A percentile compares a stretch with the other conserved stretches of the same genome.
phyloP scores from a whole-genome alignment of 92 coral and sea anemone species.

The Siderastrea siderea region DNA sequence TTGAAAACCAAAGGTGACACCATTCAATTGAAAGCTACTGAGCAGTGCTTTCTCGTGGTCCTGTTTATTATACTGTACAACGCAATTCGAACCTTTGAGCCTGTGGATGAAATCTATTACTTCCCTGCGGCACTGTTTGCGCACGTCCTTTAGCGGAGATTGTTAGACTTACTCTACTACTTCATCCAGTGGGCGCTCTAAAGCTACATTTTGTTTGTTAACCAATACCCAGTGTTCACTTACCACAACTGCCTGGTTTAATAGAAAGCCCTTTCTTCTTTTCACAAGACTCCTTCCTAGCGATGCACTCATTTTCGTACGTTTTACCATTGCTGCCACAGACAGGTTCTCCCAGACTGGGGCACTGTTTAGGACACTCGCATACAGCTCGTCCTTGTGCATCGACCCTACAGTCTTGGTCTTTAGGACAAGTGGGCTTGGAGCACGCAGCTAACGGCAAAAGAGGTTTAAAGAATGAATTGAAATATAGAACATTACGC shows the following conservation, averaged over 20 bases:
- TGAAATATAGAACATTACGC: background rate
- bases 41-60: no score
- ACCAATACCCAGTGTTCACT: constrained; percentile 6
- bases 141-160: no score
- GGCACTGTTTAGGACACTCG: constrained; percentile 79
- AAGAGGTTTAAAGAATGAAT: background rate
- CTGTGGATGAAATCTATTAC: no score
- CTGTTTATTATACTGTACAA: no score
- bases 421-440: constrained; percentile 74
- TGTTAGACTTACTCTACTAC: no score
- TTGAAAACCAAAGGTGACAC: no score
- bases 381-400: constrained; percentile 73
- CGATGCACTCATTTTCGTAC: constrained; percentile 83
- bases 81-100: no score
- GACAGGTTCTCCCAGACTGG: constrained; percentile 80
- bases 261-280: constrained; percentile 67
- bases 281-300: constrained; percentile 87
- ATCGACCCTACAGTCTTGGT: constrained; percentile 67
- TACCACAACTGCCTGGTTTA: constrained; percentile 88
- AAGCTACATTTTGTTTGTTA: no score
- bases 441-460: constrained; percentile 81
- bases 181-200: no score
- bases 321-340: constrained; percentile 96
- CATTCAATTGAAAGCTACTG: no score
- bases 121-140: no score